These are phyloP conservation scores for Stomorhina lunata DNA, from an alignment of 2,888 invertebrate species.

Conservation along the genomic window DNA sequence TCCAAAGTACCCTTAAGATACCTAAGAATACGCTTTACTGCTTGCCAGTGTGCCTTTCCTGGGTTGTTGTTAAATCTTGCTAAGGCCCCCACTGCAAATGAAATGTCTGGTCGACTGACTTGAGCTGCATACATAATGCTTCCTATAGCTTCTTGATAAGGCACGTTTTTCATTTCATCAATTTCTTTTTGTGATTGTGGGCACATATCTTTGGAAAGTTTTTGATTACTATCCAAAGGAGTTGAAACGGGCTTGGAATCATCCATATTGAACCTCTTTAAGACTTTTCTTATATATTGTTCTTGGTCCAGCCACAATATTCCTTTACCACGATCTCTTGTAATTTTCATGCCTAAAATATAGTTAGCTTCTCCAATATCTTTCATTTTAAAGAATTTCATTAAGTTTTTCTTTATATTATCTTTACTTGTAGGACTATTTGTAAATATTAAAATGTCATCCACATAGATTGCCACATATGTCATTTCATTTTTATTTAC, in stretches of 20 bases:
- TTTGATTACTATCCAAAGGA: too few species aligned
- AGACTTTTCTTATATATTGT: conserved; percentile 47
- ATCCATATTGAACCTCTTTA: conserved; percentile 60
- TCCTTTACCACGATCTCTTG: conserved; percentile 16
- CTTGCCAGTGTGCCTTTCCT: conserved; percentile 61
- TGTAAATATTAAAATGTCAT: not conserved
- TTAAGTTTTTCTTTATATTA: conserved; percentile 49
- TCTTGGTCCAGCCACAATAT: conserved; percentile 58
- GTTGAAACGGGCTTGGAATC: too few species aligned
- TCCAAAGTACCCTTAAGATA: conserved; percentile 59
- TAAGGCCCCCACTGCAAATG: conserved; percentile 43
- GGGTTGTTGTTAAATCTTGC: conserved; percentile 51
- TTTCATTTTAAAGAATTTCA: conserved; percentile 62
- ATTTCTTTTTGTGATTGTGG: too few species aligned
- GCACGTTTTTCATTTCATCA: too few species aligned
- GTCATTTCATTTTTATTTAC: too few species aligned
- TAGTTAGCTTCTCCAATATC: conserved; percentile 62
- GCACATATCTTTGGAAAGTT: too few species aligned
- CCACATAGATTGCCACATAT: not conserved
- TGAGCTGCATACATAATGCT: conserved; percentile 61
- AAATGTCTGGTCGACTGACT: conserved; percentile 58
- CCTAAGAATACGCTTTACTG: conserved; percentile 57
- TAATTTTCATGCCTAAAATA: conserved; percentile 59
- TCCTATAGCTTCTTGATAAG: too few species aligned
- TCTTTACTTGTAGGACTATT: not conserved